Evolutionary conservation across 2,797 vertebrate genomes (phyloP).

Genomic region (Monodelphis domestica): DNA sequence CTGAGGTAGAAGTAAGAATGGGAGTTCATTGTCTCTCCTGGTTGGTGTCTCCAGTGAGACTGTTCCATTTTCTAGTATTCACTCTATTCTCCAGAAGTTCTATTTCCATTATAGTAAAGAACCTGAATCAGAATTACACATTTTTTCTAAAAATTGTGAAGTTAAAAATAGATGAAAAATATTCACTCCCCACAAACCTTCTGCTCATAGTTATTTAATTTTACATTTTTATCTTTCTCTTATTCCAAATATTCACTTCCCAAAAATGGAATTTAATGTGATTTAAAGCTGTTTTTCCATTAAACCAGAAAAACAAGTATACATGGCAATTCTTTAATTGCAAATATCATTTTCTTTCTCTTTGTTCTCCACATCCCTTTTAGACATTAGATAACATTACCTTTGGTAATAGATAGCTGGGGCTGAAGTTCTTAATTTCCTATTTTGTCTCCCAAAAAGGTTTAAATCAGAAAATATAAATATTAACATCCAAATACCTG

Average conservation of each 20-base stretch:
- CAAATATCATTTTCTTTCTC: constrained; percentile 13
- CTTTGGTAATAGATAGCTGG: constrained; percentile 8
- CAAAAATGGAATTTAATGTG: neutral
- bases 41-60: neutral
- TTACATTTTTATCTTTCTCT: neutral
- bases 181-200: constrained; percentile 14
- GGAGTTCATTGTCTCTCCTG: neutral
- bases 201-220: neutral
- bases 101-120: neutral
- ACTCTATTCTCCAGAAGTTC: neutral
- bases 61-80: neutral
- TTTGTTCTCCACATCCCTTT: neutral
- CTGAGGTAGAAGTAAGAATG: neutral
- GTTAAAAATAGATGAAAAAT: neutral
- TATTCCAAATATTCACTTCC: neutral
- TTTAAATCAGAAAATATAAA: constrained; percentile 14
- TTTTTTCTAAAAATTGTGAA: neutral
- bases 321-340: neutral
- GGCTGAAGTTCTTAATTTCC: constrained; percentile 7
- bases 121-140: neutral
- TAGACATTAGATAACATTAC: neutral
- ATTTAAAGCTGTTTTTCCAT: constrained; percentile 26
- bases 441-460: neutral
- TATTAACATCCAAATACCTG: neutral
- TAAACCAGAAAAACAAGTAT: neutral